These are phyloP conservation scores for Tinamus major DNA, from an alignment of 2,797 vertebrate species.

Conservation along the genomic window DNA sequence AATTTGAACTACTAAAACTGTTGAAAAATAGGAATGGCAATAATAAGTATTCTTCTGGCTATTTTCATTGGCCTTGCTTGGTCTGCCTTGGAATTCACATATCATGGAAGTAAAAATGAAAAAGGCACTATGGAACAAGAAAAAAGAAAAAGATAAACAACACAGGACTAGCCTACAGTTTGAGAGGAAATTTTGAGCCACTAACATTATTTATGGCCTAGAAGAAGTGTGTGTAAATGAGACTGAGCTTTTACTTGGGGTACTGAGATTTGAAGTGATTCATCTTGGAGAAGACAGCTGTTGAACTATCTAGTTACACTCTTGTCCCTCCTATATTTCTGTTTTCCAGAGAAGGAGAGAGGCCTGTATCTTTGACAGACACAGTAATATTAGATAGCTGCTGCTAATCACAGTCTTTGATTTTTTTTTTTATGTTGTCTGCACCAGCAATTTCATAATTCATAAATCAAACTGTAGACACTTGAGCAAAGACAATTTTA, in stretches of 20 bases:
- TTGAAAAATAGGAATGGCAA: background rate
- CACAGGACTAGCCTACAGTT: background rate
- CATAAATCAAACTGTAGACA: background rate
- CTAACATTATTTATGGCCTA: background rate
- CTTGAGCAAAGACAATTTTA: background rate
- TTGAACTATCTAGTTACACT: background rate
- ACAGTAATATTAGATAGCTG: background rate
- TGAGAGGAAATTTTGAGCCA: background rate
- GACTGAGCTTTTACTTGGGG: background rate
- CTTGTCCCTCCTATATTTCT: background rate
- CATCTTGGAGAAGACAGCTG: background rate
- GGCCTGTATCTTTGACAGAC: background rate
- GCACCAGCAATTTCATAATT: background rate
- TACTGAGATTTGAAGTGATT: background rate
- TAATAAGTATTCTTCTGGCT: background rate
- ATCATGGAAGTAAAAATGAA: background rate
- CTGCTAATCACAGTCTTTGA: background rate
- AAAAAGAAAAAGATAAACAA: background rate
- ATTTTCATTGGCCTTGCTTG: background rate
- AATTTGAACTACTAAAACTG: background rate
- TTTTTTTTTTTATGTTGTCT: background rate
- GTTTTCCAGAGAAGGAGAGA: background rate
- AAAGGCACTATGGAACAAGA: background rate
- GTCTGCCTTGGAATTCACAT: background rate
- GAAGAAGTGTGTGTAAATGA: background rate